Evolutionary conservation across 2,113 vertebrate species (phyloP).

Genomic region (Clupea harengus): DNA sequence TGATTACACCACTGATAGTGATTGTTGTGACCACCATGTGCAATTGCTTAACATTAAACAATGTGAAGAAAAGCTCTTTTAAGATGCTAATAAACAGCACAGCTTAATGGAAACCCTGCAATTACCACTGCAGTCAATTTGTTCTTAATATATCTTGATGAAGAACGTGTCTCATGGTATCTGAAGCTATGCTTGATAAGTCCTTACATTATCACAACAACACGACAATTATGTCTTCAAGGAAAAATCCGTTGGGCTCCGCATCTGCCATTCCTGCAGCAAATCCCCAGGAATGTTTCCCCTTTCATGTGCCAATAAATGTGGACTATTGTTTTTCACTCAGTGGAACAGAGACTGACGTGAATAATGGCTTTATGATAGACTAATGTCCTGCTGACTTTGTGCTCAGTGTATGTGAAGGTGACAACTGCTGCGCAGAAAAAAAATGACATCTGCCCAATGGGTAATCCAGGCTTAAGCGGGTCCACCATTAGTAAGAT

Average conservation of each 20-base stretch:
- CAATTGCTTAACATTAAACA: conserved; percentile 35
- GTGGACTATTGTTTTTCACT: background rate
- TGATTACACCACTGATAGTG: conserved; percentile 35
- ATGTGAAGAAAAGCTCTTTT: conserved; percentile 9
- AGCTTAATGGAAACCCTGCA: no score
- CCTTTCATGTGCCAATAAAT: background rate
- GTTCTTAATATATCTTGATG: background rate
- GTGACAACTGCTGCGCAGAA: conserved; percentile 13
- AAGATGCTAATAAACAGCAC: conserved; percentile 28
- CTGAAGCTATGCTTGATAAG: no score
- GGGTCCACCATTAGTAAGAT: conserved; percentile 42
- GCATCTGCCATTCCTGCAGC: background rate
- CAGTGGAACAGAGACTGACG: background rate
- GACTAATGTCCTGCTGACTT: conserved; percentile 28
- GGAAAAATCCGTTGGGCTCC: background rate
- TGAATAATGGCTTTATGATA: background rate
- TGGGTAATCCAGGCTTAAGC: conserved; percentile 35
- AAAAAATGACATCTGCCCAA: conserved; percentile 34
- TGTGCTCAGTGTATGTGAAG: conserved; percentile 10
- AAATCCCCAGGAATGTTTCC: background rate
- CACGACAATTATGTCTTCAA: no score
- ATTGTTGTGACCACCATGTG: conserved; percentile 27
- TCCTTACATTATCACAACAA: background rate
- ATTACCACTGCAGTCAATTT: background rate
- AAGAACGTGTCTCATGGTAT: no score